phyloP scores from a whole-genome alignment of 1,140 invertebrate species.

The Pinna nobilis region DNA sequence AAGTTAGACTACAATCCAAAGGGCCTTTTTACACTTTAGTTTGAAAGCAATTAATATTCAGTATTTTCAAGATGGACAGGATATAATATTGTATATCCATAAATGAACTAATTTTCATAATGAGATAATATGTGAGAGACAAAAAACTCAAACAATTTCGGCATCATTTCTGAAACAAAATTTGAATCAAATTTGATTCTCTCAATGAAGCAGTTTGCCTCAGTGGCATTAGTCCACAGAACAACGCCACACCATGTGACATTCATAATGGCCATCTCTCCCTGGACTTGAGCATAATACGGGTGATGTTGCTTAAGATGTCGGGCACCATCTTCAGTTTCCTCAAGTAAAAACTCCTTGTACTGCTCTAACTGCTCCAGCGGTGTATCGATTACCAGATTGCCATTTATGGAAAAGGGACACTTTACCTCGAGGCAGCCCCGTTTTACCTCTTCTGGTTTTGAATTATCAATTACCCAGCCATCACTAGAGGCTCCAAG shows the following conservation, averaged over 20 bases:
- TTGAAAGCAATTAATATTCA: too few relatives aligned
- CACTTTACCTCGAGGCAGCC: constrained; percentile 23
- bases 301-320: not conserved
- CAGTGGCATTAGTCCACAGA: constrained; percentile 10
- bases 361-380: not conserved
- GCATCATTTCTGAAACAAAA: constrained; percentile 1
- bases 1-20: too few relatives aligned
- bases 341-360: constrained; percentile 3
- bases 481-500: constrained; percentile 27
- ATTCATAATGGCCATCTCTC: constrained; percentile 26
- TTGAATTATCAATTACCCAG: not conserved
- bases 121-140: not conserved
- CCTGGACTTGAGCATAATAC: constrained; percentile 34
- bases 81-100: too few relatives aligned
- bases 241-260: constrained; percentile 25
- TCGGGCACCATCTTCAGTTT: not conserved
- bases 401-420: not conserved
- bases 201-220: constrained; percentile 13
- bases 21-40: too few relatives aligned
- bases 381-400: not conserved
- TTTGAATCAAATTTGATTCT: constrained; percentile 20
- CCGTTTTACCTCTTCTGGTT: not conserved
- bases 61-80: too few relatives aligned
- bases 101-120: too few relatives aligned
- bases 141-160: constrained; percentile 21